phyloP scores from a whole-genome alignment of 2,888 invertebrate genomes.

The Slavum lentiscoides region DNA sequence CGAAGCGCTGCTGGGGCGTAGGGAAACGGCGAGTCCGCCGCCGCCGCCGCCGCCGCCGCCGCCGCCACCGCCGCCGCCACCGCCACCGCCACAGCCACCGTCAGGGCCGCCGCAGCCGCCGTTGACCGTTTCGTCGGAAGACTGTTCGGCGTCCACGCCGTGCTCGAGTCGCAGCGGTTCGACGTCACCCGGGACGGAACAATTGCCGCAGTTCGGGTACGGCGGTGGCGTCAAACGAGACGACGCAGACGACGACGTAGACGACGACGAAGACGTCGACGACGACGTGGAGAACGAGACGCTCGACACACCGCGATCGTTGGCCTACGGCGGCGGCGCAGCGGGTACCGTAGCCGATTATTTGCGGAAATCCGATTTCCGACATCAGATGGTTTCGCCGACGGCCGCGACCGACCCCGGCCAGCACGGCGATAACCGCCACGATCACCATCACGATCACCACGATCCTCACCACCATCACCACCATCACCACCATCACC shows the following conservation, averaged over 20 bases:
- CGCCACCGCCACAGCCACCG: conserved; percentile 58
- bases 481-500: neutral
- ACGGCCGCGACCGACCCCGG: neutral
- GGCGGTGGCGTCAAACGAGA: conserved; percentile 12
- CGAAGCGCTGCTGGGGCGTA: conserved; percentile 76
- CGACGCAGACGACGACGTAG: conserved; percentile 32
- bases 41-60: no score
- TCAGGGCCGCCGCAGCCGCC: conserved; percentile 58
- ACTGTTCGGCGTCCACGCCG: conserved; percentile 54
- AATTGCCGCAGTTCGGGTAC: conserved; percentile 20
- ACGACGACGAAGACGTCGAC: no score
- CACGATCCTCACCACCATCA: neutral
- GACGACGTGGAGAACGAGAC: neutral
- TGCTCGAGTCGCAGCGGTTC: conserved; percentile 56
- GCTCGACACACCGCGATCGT: no score
- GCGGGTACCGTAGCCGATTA: neutral
- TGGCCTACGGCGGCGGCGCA: neutral
- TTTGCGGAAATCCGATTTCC: neutral
- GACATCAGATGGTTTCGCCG: neutral
- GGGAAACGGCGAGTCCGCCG: conserved; percentile 38
- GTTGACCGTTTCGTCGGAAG: conserved; percentile 56
- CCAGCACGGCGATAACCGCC: neutral
- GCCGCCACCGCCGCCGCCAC: no score
- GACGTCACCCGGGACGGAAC: conserved; percentile 40
- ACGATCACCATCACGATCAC: neutral